Evolutionary conservation across 1,140 invertebrate genomes (phyloP), one percentile per base, ranked within the genome.

Genomic region (Plectrocnemia conspersa): DNA sequence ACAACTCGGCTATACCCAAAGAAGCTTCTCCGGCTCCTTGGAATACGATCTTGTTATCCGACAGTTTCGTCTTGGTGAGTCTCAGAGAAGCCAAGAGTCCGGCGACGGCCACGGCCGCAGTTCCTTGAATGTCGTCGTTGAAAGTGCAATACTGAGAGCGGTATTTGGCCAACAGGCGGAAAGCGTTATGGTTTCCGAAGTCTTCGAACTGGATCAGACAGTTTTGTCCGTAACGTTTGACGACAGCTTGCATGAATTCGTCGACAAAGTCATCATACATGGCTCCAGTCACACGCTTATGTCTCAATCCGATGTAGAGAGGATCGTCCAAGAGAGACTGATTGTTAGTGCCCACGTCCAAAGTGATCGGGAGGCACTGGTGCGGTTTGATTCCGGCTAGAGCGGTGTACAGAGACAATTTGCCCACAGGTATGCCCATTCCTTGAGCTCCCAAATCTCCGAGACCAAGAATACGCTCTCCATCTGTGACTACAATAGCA

Each of bases 81-180:
- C 83, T 74, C 3, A 93, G 73, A 15, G 89, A 86, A 4, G 89
- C 88, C n/a, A 97, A 69, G 11, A 98, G 69, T 0, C 93, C 95
- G 19, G 93, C 90, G 5, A 98, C 83, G 1, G 91, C 93, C 9
- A 97, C 93, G 4, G 90, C 79, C 5, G 86, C 88, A 2, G 91
- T 92, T 21, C 92, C 93, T 70, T 98, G 93, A 65, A 97, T 95
- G 66, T 97, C 93, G 65, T 97, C 92, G 72, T 98, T 97, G 68
- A 98, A 96, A 4, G 91, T 94, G 68, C 93, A 96, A 65, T 93
- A 96, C 67, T 64, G 70, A 45, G 89, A 71, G 13, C 89, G 80
- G 71, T 96, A 98, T 66, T 88, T 91, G 53, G 82, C 84, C 47
- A 97, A 74, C 24, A 96, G 75, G 10, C 85, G 75, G 72, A 95